phyloP scores from a whole-genome alignment of 2,888 invertebrate species.

The Cheilosia soror region DNA sequence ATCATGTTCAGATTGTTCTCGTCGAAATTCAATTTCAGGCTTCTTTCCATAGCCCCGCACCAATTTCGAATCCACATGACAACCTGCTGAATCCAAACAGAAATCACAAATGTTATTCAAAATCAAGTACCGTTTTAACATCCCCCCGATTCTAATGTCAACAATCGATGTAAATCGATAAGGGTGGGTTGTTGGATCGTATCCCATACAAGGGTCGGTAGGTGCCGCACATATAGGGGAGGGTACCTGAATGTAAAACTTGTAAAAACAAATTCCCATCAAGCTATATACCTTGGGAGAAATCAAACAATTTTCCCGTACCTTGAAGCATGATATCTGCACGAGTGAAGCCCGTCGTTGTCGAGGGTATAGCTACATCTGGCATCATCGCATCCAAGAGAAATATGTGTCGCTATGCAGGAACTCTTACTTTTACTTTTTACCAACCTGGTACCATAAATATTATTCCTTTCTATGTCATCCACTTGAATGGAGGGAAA shows the following conservation, averaged over 20 bases:
- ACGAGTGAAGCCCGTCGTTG: constrained; percentile 62
- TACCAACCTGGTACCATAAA: constrained; percentile 66
- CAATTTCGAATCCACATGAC: constrained; percentile 14
- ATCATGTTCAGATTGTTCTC: constrained; percentile 51
- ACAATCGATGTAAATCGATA: constrained; percentile 71
- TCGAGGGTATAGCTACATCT: too few species aligned
- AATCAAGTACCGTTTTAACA: constrained; percentile 63
- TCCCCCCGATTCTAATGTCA: constrained; percentile 56
- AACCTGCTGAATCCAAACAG: constrained; percentile 45
- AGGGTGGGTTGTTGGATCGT: constrained; percentile 8
- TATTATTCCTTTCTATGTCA: constrained; percentile 67
- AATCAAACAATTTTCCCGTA: constrained; percentile 72
- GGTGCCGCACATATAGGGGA: too few species aligned
- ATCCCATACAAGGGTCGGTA: too few species aligned
- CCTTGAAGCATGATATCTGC: constrained; percentile 68
- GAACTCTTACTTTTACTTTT: constrained; percentile 61
- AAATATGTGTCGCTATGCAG: constrained; percentile 34
- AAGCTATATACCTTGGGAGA: constrained; percentile 18
- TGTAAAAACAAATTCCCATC: constrained; percentile 64
- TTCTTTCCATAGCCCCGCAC: not conserved
- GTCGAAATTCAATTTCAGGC: constrained; percentile 54
- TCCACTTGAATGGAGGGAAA: constrained; percentile 67
- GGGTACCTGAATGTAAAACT: constrained; percentile 50
- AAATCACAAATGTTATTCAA: constrained; percentile 71
- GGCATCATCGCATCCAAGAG: constrained; percentile 8